phyloP scores from a whole-genome alignment of 92 coral and sea anemone species.

The Siderastrea siderea region DNA sequence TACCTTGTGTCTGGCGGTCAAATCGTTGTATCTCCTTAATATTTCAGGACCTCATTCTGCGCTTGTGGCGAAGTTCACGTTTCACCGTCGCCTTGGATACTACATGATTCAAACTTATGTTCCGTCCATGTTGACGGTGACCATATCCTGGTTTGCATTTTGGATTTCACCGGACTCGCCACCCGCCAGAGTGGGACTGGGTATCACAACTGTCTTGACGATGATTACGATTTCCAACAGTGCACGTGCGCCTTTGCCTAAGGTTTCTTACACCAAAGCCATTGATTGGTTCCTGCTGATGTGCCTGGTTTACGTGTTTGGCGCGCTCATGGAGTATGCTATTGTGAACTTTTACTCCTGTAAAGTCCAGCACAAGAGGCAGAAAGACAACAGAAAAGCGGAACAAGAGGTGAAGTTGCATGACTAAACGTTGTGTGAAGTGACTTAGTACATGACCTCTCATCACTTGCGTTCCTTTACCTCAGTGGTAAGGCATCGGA shows the following conservation, averaged over 20 bases:
- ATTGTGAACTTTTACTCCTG: conserved; percentile 91
- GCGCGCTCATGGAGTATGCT: conserved; percentile 98
- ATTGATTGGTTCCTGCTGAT: conserved; percentile 97
- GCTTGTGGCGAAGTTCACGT: conserved; percentile 88
- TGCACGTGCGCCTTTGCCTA: conserved; percentile 98
- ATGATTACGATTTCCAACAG: conserved; percentile 98
- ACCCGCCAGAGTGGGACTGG: conserved; percentile 98
- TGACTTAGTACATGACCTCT: background rate
- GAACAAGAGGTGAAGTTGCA: conserved; percentile 24
- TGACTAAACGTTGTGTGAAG: background rate
- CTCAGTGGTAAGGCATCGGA: too few relatives aligned
- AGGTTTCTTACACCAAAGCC: conserved; percentile 94
- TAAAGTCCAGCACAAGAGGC: conserved; percentile 73
- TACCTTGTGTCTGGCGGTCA: background rate
- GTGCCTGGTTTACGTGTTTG: conserved; percentile 97
- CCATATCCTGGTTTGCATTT: conserved; percentile 97
- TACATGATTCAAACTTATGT: conserved; percentile 98
- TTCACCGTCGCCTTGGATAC: conserved; percentile 99
- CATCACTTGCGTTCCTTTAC: too few relatives aligned
- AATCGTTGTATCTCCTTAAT: background rate
- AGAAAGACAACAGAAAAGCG: conserved; percentile 29
- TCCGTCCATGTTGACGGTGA: conserved; percentile 95
- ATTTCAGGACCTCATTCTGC: conserved; percentile 94
- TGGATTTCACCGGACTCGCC: conserved; percentile 99
- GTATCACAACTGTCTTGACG: conserved; percentile 96